phyloP scores from a whole-genome alignment of 2,113 vertebrate species.

The Dipodomys merriami region DNA sequence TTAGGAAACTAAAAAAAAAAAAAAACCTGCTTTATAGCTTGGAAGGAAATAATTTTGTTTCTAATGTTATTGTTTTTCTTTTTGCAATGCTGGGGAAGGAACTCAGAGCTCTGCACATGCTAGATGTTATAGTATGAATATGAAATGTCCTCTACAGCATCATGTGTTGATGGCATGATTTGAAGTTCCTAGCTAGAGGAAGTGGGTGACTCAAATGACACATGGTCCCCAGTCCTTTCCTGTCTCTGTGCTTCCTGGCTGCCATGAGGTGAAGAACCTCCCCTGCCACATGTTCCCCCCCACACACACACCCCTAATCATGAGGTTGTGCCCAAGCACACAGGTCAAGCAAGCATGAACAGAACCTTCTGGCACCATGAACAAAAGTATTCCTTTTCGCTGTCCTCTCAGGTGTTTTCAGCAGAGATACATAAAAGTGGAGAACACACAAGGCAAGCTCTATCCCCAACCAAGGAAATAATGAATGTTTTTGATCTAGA shows the following conservation, averaged over 20 bases:
- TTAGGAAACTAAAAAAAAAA: background rate
- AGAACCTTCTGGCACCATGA: background rate
- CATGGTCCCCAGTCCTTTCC: background rate
- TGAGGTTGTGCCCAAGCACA: background rate
- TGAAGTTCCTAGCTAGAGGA: background rate
- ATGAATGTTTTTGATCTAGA: background rate
- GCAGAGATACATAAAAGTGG: background rate
- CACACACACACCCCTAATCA: no score
- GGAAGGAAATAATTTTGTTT: background rate
- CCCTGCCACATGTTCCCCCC: background rate
- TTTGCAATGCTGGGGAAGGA: background rate
- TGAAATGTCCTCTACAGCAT: background rate
- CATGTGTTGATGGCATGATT: no score
- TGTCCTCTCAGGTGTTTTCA: background rate
- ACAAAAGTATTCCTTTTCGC: background rate
- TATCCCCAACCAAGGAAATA: background rate
- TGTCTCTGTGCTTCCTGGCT: background rate
- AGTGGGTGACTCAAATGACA: background rate
- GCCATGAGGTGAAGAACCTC: background rate
- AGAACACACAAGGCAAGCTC: background rate
- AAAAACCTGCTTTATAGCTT: background rate
- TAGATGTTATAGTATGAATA: background rate
- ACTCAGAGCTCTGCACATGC: background rate
- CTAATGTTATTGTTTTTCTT: no score
- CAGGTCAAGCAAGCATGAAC: no score